Evolutionary conservation across 23 tunicate species (phyloP).

Genomic region (Phallusia fumigata): DNA sequence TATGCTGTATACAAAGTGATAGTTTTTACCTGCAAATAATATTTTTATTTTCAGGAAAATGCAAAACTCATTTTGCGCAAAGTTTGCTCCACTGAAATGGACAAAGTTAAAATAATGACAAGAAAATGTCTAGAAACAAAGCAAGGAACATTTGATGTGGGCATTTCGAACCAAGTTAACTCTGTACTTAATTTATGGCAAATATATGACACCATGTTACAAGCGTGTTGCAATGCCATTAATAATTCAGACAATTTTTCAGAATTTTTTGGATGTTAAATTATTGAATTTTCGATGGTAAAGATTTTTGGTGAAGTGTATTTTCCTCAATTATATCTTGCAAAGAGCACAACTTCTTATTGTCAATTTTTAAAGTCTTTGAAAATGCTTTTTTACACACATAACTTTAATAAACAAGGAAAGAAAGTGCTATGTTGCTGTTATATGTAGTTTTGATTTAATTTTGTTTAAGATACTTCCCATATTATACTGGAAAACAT

Average conservation of each 20-base stretch:
- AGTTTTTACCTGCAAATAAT: background rate
- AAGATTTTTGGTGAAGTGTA: too few species aligned
- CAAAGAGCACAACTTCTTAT: too few species aligned
- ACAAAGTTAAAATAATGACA: conserved; percentile 2
- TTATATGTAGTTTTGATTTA: background rate
- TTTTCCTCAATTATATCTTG: too few species aligned
- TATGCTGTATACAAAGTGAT: background rate
- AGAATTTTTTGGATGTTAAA: background rate
- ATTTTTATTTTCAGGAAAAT: background rate
- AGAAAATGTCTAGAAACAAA: background rate
- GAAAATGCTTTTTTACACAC: background rate
- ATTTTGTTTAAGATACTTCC: conserved; percentile 23
- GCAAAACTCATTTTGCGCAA: background rate
- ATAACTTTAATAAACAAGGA: background rate
- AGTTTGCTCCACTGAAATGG: background rate
- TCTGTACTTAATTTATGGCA: conserved; percentile 1
- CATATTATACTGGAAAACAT: conserved; percentile 56
- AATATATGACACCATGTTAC: background rate
- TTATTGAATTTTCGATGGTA: too few species aligned
- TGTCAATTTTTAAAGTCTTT: too few species aligned
- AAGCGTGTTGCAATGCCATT: background rate
- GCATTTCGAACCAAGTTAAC: background rate
- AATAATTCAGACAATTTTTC: background rate
- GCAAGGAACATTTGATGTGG: background rate
- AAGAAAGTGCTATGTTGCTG: background rate